Percentiles rank a stretch among this genome's conserved stretches.
These are phyloP conservation scores for Herminia tarsipennalis DNA, from an alignment of 2,888 invertebrate genomes.

Conservation along the genomic window DNA sequence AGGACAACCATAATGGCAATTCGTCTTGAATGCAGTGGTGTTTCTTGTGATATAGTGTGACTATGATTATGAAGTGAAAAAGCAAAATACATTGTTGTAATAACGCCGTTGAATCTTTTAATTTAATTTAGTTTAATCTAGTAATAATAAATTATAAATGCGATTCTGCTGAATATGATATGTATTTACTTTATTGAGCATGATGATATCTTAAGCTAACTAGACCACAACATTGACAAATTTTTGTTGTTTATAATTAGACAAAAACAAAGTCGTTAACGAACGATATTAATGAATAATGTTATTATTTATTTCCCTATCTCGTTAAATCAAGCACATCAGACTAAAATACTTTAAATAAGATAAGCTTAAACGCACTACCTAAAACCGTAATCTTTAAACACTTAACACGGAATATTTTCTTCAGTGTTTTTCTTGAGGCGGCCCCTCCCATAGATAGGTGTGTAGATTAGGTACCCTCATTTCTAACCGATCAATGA, in stretches of 20 bases:
- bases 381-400: slow-evolving; percentile 10
- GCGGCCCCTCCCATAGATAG: slow-evolving; percentile 36
- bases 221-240: no score
- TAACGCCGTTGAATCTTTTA: no score
- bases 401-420: slow-evolving; percentile 12
- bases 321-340: neutral
- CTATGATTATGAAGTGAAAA: no score
- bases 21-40: neutral
- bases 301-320: slow-evolving; percentile 1
- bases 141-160: no score
- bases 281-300: neutral
- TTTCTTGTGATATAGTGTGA: no score
- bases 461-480: slow-evolving; percentile 53
- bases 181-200: no score
- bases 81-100: no score
- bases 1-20: neutral
- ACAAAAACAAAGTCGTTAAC: no score
- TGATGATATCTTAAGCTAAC: no score
- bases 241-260: no score
- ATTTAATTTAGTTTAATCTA: no score
- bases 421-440: slow-evolving; percentile 11
- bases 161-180: no score
- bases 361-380: neutral
- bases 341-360: neutral
- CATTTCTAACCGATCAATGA: slow-evolving; percentile 61